A percentile compares a stretch with the other conserved stretches of the same genome.
Conservation (phyloP, 2,888 invertebrate species). For the Liopterus haemorrhoidalis region DNA sequence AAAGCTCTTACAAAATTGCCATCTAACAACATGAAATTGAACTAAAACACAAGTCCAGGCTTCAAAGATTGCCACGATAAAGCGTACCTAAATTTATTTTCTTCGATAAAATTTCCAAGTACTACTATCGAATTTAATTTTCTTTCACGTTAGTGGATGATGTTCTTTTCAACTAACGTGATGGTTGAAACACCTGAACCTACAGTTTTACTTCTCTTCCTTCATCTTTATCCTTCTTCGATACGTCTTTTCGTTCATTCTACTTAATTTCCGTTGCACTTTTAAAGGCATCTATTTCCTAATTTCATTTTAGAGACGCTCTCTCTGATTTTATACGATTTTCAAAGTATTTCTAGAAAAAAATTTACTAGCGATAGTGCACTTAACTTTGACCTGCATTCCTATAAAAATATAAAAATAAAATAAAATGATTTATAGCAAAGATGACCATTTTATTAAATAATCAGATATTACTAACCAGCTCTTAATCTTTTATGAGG, state of each 20-base stretch:
- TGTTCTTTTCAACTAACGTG: neutral
- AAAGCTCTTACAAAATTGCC: constrained; percentile 23
- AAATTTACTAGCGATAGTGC: neutral
- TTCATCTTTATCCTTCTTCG: neutral
- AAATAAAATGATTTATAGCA: too few relatives aligned
- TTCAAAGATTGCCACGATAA: too few relatives aligned
- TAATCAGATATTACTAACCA: too few relatives aligned
- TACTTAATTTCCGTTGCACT: constrained; percentile 17
- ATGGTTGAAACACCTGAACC: neutral
- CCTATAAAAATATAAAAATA: too few relatives aligned
- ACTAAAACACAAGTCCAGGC: too few relatives aligned
- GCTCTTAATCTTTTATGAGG: too few relatives aligned
- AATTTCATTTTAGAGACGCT: constrained; percentile 20
- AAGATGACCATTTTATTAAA: too few relatives aligned
- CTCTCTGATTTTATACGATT: too few relatives aligned
- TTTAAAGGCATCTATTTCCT: constrained; percentile 19
- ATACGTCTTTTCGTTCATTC: constrained; percentile 1
- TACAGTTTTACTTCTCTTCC: neutral
- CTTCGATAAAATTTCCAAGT: neutral
- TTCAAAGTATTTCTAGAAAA: too few relatives aligned
- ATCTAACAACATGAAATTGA: constrained; percentile 21
- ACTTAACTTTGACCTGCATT: too few relatives aligned
- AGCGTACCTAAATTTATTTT: neutral
- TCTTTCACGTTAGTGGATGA: neutral
- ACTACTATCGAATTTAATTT: neutral